Conservation (phyloP, 2,797 vertebrate species). For the Chrosomus eos region DNA sequence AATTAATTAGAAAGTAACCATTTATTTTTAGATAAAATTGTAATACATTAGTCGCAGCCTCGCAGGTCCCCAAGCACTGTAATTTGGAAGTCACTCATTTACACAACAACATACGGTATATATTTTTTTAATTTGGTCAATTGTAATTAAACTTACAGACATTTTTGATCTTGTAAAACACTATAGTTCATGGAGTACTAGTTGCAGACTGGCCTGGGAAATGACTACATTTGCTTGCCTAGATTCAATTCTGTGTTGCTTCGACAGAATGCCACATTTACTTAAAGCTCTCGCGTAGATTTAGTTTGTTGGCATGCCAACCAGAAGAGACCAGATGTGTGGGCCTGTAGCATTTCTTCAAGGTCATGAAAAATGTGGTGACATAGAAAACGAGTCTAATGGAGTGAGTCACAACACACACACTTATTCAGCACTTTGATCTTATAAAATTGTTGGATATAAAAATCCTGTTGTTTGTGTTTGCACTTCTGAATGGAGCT, state of each 20-base stretch:
- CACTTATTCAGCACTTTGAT: slow-evolving; percentile 15
- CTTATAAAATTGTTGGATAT: slow-evolving; percentile 33
- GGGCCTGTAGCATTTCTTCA: slow-evolving; percentile 29
- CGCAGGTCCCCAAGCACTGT: background rate
- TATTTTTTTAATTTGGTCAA: too few relatives aligned
- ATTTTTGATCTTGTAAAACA: background rate
- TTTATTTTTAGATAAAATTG: background rate
- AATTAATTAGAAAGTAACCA: background rate
- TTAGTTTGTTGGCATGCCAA: slow-evolving; percentile 50
- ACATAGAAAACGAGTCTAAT: slow-evolving; percentile 45
- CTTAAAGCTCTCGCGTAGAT: background rate
- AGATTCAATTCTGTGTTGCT: background rate
- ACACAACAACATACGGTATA: background rate
- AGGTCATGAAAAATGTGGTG: slow-evolving; percentile 42
- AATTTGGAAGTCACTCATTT: background rate
- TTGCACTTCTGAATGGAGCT: slow-evolving; percentile 4
- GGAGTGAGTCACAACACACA: slow-evolving; percentile 28
- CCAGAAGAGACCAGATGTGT: slow-evolving; percentile 39
- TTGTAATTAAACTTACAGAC: background rate
- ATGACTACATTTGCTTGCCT: slow-evolving; percentile 8
- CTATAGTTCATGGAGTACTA: background rate
- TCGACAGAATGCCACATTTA: slow-evolving; percentile 25
- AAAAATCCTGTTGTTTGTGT: slow-evolving; percentile 17
- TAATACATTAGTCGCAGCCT: background rate
- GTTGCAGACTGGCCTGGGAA: background rate